These are phyloP conservation scores for Clunio marinus DNA, from an alignment of 2,888 invertebrate species.

Conservation along the genomic window DNA sequence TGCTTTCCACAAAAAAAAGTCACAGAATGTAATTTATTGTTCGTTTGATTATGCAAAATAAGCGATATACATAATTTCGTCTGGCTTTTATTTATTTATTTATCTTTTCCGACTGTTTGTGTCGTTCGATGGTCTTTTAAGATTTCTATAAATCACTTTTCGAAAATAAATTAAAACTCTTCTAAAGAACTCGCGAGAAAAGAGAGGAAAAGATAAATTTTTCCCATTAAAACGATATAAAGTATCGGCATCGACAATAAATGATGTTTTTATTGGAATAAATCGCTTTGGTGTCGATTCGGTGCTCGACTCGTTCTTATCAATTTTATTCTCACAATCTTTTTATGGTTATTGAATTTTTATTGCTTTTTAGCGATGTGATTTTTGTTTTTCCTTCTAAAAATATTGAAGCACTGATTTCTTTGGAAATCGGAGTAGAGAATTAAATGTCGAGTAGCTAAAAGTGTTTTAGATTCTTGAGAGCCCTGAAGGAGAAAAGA, in stretches of 20 bases:
- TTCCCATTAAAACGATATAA: background rate
- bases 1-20: constrained; percentile 19
- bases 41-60: constrained; percentile 37
- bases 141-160: constrained; percentile 38
- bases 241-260: constrained; percentile 24
- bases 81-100: constrained; percentile 9
- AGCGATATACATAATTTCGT: background rate
- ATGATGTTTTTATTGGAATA: constrained; percentile 25
- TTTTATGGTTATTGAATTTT: constrained; percentile 39
- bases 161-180: constrained; percentile 31
- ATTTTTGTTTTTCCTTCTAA: background rate
- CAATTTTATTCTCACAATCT: constrained; percentile 36
- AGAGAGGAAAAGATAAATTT: constrained; percentile 28
- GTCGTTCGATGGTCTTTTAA: constrained; percentile 35
- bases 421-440: too few relatives aligned
- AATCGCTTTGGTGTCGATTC: background rate
- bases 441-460: too few relatives aligned
- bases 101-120: constrained; percentile 17
- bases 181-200: background rate
- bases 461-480: too few relatives aligned
- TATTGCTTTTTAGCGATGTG: constrained; percentile 30
- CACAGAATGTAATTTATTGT: constrained; percentile 19
- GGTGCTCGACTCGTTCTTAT: constrained; percentile 16
- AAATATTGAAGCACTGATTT: too few relatives aligned
- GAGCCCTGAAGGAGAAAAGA: too few relatives aligned